Conservation (phyloP, 2,113 vertebrate genomes). For the Macquaria australasica region DNA sequence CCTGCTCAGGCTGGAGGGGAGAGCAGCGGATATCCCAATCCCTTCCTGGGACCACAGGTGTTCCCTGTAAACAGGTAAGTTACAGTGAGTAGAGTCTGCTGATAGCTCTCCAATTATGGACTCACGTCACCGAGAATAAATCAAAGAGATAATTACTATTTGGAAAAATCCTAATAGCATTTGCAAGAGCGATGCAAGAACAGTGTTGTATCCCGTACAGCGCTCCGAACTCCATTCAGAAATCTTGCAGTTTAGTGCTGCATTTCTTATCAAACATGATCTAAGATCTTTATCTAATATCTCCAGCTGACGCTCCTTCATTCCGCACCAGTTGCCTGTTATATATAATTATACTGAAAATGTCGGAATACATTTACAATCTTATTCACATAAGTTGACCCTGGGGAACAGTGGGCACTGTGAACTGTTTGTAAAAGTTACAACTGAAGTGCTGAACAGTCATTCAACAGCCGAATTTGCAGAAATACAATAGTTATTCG, state of each 20-base stretch:
- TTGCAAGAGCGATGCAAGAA: neutral
- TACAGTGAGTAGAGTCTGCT: neutral
- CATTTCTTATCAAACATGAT: neutral
- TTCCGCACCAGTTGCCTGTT: neutral
- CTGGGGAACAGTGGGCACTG: neutral
- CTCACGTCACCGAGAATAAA: neutral
- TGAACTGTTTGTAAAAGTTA: neutral
- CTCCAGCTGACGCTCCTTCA: neutral
- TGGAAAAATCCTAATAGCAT: neutral
- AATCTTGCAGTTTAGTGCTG: conserved; percentile 3
- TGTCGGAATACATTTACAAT: no score
- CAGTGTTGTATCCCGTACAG: no score
- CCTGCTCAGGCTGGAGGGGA: conserved; percentile 63
- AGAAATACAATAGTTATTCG: neutral
- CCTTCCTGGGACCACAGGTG: conserved; percentile 74
- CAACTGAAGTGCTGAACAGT: neutral
- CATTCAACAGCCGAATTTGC: no score
- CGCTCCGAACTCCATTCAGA: neutral
- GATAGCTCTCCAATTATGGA: neutral
- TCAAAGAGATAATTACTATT: neutral
- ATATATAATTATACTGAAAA: neutral
- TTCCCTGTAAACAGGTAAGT: conserved; percentile 63
- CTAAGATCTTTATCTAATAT: neutral
- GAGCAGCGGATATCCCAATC: conserved; percentile 42
- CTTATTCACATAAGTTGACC: no score